Percentiles rank a stretch among this genome's conserved stretches.
Conservation (phyloP, 1,140 invertebrate species). For the Papilio dardanus region DNA sequence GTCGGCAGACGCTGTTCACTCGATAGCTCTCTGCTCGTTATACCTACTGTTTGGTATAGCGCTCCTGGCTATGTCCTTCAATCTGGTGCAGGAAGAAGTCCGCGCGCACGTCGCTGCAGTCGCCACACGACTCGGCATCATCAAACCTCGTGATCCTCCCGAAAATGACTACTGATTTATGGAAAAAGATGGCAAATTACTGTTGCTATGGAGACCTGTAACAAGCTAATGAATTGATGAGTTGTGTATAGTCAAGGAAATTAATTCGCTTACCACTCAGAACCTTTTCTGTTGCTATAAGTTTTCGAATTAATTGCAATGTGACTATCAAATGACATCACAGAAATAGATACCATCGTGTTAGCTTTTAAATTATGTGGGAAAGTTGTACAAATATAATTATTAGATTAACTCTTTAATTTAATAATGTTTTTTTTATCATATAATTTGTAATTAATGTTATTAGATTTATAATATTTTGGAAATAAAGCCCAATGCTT, state of each 20-base stretch:
- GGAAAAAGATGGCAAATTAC: neutral
- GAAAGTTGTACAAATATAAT: no score
- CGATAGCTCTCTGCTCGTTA: conserved; percentile 95
- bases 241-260: neutral
- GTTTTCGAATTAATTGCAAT: no score
- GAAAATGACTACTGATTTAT: conserved; percentile 53
- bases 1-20: conserved; percentile 87
- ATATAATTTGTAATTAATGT: neutral
- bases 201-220: neutral
- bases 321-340: no score
- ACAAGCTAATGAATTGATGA: neutral
- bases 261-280: neutral
- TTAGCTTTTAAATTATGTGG: no score
- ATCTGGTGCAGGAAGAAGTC: conserved; percentile 96
- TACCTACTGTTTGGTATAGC: conserved; percentile 98
- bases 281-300: no score
- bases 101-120: conserved; percentile 93
- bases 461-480: neutral
- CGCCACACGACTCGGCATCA: conserved; percentile 91
- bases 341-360: no score
- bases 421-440: no score
- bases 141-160: conserved; percentile 87
- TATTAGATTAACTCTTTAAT: no score
- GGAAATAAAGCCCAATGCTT: neutral
- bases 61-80: conserved; percentile 98